phyloP scores from a whole-genome alignment of 2,113 vertebrate species.

The Barnardius zonarius region DNA sequence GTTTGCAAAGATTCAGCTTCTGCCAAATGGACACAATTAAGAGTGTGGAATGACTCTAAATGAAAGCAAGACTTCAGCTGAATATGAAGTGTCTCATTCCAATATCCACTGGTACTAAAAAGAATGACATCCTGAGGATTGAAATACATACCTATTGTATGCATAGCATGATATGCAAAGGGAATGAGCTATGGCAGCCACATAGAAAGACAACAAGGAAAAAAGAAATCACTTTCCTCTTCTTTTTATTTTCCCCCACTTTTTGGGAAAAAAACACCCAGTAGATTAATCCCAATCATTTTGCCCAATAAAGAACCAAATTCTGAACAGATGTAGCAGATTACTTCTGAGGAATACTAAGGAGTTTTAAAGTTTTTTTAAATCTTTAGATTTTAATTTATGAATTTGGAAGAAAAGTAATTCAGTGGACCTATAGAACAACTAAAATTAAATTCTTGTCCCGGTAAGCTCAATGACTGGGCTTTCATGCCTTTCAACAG shows the following conservation, averaged over 20 bases:
- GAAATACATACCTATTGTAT: not conserved
- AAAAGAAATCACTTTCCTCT: not conserved
- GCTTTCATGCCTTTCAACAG: not conserved
- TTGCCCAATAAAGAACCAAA: not conserved
- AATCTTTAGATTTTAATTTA: not conserved
- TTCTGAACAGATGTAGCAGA: not conserved
- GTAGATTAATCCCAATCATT: not conserved
- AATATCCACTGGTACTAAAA: not conserved
- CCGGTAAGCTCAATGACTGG: not conserved
- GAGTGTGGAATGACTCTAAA: not conserved
- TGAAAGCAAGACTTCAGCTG: not conserved
- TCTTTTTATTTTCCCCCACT: not conserved
- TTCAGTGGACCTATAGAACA: not conserved
- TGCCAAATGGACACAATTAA: not conserved
- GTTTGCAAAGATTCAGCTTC: not conserved
- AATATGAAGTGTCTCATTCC: not conserved
- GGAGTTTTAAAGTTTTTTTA: not conserved
- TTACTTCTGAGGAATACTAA: not conserved
- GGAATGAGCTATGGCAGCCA: not conserved
- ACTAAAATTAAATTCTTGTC: not conserved
- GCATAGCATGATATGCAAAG: not conserved
- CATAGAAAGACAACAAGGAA: not conserved
- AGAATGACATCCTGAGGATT: not conserved
- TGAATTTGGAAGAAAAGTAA: not conserved
- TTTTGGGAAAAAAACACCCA: not conserved